A percentile compares a stretch with the other conserved stretches of the same genome.
Conservation (phyloP, 1,140 invertebrate species). For the Euborellia annulipes region DNA sequence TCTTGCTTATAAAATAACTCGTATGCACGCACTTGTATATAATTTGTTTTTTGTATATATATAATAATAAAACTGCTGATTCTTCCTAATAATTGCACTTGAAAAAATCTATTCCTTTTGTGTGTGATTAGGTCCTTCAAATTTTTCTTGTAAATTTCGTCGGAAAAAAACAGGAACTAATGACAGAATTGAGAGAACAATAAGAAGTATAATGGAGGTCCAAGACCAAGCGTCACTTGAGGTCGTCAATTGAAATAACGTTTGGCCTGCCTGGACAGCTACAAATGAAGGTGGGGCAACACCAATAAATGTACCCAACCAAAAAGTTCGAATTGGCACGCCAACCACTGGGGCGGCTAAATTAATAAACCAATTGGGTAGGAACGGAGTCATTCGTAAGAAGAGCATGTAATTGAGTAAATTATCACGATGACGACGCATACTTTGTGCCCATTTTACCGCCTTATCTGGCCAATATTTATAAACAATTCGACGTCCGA, state of each 20-base stretch:
- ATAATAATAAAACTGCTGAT: no score
- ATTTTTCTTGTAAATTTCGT: slow-evolving; percentile 60
- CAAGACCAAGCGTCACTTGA: slow-evolving; percentile 80
- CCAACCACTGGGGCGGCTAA: slow-evolving; percentile 91
- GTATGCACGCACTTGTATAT: no score
- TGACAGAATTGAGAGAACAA: slow-evolving; percentile 63
- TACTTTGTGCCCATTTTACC: slow-evolving; percentile 66
- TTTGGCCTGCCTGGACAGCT: slow-evolving; percentile 93
- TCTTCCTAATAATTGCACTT: no score
- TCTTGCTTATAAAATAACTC: no score
- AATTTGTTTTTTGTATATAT: no score
- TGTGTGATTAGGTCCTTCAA: slow-evolving; percentile 31
- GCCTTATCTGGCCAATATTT: slow-evolving; percentile 83
- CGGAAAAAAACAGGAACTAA: slow-evolving; percentile 86
- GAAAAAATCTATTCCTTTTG: no score
- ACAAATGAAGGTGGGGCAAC: slow-evolving; percentile 96
- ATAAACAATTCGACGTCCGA: slow-evolving; percentile 69
- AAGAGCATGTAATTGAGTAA: slow-evolving; percentile 96
- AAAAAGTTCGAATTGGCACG: slow-evolving; percentile 80
- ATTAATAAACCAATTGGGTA: slow-evolving; percentile 99
- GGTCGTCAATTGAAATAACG: slow-evolving; percentile 80
- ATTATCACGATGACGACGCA: slow-evolving; percentile 66
- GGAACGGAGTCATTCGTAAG: slow-evolving; percentile 87
- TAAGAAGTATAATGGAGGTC: slow-evolving; percentile 64
- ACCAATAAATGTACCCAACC: slow-evolving; percentile 43